Conservation (phyloP, 2,113 vertebrate species). For the Tragelaphus imberbis region DNA sequence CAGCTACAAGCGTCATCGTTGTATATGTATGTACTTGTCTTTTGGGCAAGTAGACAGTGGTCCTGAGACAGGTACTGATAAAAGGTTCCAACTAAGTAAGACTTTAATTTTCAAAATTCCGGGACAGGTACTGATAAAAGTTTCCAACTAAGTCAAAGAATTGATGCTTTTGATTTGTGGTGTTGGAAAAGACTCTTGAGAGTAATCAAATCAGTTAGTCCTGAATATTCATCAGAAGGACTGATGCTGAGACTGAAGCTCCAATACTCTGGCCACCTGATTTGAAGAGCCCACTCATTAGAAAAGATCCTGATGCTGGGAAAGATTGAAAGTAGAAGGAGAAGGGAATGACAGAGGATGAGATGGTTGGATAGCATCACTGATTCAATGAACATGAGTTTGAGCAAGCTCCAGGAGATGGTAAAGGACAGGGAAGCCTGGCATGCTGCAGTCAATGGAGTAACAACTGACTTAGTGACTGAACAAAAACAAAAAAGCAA, state of each 20-base stretch:
- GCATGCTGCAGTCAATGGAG: background rate
- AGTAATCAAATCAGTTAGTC: background rate
- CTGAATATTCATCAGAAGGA: background rate
- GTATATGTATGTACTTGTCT: background rate
- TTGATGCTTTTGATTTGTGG: background rate
- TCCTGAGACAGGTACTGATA: background rate
- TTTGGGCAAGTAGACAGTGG: background rate
- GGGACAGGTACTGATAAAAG: background rate
- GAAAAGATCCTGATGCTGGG: background rate
- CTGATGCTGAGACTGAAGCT: background rate
- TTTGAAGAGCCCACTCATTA: background rate
- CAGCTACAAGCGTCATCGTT: background rate
- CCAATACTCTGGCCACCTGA: background rate
- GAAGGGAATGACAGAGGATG: background rate
- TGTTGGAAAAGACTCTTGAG: background rate
- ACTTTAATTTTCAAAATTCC: too few relatives aligned
- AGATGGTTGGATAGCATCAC: background rate
- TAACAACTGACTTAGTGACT: background rate
- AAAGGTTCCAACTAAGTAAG: background rate
- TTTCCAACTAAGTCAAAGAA: background rate
- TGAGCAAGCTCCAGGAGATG: background rate
- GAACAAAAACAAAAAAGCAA: background rate
- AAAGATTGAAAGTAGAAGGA: background rate
- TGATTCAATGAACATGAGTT: background rate
- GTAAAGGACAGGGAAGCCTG: background rate